Percentiles rank a stretch among this genome's conserved stretches.
phyloP scores from a whole-genome alignment of 2,888 invertebrate genomes.

The Neoaliturus tenellus region DNA sequence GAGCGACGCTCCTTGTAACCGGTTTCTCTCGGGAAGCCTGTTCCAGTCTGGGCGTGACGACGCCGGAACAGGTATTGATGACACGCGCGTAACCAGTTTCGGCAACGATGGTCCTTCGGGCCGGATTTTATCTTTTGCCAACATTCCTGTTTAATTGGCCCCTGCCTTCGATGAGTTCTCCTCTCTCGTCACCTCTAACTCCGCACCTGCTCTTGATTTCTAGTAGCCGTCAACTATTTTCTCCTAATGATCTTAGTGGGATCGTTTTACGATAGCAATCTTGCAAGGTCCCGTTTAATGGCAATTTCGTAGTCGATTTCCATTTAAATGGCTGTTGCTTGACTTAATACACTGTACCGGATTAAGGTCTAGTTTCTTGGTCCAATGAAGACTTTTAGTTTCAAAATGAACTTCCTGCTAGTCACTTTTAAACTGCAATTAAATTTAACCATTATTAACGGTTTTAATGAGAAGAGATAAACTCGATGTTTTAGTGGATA shows the following conservation, averaged over 20 bases:
- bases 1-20: not conserved
- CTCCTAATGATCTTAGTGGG: not conserved
- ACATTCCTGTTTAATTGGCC: constrained; percentile 15
- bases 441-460: too few relatives aligned
- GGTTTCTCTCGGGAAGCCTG: not conserved
- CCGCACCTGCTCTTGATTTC: not conserved
- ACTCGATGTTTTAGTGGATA: too few relatives aligned
- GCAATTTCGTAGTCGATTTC: not conserved
- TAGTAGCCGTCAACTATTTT: constrained; percentile 13
- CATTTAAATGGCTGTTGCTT: not conserved
- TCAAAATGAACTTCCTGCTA: too few relatives aligned
- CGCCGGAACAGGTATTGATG: constrained; percentile 9
- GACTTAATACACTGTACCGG: too few relatives aligned
- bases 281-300: not conserved
- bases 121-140: not conserved
- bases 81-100: constrained; percentile 26
- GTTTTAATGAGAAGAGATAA: too few relatives aligned
- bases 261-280: not conserved
- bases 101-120: constrained; percentile 1
- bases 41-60: not conserved
- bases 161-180: not conserved
- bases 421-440: too few relatives aligned
- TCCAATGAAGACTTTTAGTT: too few relatives aligned
- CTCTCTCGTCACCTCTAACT: not conserved
- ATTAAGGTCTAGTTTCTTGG: too few relatives aligned